Evolutionary conservation across 2,888 invertebrate genomes (phyloP).

Genomic region (Drosophila niveifrons): DNA sequence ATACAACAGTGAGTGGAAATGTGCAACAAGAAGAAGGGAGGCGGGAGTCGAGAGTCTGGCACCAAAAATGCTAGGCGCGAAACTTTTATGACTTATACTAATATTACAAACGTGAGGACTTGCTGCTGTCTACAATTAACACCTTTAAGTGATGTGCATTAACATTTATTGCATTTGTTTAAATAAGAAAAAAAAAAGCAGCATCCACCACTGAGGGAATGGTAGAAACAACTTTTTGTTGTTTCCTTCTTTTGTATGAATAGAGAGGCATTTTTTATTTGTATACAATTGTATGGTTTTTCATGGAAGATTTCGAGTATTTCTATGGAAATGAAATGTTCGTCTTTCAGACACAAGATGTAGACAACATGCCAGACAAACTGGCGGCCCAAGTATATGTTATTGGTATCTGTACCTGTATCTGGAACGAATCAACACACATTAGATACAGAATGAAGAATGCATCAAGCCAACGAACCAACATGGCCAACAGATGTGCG

Average conservation of each 20-base stretch:
- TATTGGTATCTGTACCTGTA: constrained; percentile 44
- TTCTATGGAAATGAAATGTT: constrained; percentile 47
- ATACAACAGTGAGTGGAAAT: background rate
- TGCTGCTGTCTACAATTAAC: constrained; percentile 58
- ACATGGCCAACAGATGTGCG: constrained; percentile 72
- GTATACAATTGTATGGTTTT: constrained; percentile 52
- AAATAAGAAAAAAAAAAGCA: constrained; percentile 14
- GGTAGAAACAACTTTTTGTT: constrained; percentile 3
- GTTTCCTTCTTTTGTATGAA: background rate
- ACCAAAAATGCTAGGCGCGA: constrained; percentile 36
- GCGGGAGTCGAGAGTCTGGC: background rate
- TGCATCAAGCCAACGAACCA: constrained; percentile 35
- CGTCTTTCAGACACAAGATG: constrained; percentile 29
- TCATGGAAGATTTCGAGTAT: constrained; percentile 58
- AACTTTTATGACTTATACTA: constrained; percentile 50
- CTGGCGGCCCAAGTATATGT: constrained; percentile 62
- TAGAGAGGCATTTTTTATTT: constrained; percentile 19
- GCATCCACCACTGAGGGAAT: background rate
- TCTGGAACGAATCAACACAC: constrained; percentile 66
- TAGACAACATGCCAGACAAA: constrained; percentile 64
- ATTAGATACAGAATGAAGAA: constrained; percentile 61
- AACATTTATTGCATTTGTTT: constrained; percentile 41
- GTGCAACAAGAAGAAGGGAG: background rate
- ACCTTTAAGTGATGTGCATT: constrained; percentile 58
- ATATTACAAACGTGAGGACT: constrained; percentile 49